Evolutionary conservation across 2,113 vertebrate species (phyloP).

Genomic region (Odontesthes bonariensis): DNA sequence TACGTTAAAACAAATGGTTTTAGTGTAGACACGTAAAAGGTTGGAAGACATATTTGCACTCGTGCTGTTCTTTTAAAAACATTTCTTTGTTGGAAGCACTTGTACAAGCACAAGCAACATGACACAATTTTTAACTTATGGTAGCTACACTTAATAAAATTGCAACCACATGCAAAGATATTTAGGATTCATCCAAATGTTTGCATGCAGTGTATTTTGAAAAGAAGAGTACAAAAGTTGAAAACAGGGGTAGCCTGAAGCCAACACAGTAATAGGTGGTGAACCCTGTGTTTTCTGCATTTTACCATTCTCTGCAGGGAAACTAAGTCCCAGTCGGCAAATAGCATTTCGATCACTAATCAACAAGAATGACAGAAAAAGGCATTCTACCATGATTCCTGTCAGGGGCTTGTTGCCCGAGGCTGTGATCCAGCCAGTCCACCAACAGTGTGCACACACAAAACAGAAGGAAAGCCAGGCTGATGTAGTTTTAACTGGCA

Average conservation of each 20-base stretch:
- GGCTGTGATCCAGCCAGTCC: conserved; percentile 18
- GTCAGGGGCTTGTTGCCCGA: background rate
- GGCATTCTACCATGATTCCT: background rate
- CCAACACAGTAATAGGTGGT: background rate
- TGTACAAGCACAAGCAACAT: too few species aligned
- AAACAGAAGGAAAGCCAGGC: background rate
- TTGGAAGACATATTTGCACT: too few species aligned
- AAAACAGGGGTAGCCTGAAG: background rate
- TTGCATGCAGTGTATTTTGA: too few species aligned
- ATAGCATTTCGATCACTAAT: background rate
- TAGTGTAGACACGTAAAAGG: too few species aligned
- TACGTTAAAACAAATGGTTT: too few species aligned
- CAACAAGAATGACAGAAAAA: conserved; percentile 3
- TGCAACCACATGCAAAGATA: too few species aligned
- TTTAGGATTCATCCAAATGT: too few species aligned
- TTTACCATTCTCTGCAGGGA: background rate
- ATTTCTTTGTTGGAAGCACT: too few species aligned
- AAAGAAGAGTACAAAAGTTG: too few species aligned
- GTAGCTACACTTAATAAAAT: too few species aligned
- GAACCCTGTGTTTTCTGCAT: background rate
- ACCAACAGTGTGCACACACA: background rate
- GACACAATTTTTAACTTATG: too few species aligned
- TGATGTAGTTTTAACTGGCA: conserved; percentile 14
- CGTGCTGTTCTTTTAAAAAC: too few species aligned
- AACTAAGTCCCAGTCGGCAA: background rate